These are phyloP conservation scores for Otocyon megalotis DNA, from an alignment of 2,113 vertebrate genomes.

Conservation along the genomic window DNA sequence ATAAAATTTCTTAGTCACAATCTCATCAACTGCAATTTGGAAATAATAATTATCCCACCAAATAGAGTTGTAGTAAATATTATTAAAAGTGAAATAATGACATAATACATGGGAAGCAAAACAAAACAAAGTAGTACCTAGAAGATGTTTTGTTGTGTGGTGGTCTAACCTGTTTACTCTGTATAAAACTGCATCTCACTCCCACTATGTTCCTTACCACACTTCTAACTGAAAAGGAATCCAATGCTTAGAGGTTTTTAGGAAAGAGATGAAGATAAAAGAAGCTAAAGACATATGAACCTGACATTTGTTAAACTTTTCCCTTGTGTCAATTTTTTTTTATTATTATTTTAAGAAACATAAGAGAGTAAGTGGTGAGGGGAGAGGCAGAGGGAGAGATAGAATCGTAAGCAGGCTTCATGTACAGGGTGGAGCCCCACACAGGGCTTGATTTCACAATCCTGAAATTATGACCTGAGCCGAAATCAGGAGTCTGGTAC, in stretches of 20 bases:
- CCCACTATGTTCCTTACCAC: not conserved
- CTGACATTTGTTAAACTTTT: not conserved
- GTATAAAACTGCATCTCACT: not conserved
- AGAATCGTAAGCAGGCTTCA: not conserved
- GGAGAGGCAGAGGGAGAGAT: not conserved
- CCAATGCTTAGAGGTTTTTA: not conserved
- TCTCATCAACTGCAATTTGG: not conserved
- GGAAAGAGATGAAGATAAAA: not conserved
- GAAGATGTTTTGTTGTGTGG: not conserved
- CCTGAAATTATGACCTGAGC: not conserved
- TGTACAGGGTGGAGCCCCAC: not conserved
- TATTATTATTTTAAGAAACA: not conserved
- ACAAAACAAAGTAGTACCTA: not conserved
- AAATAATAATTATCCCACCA: not conserved
- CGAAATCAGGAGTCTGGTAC: not conserved
- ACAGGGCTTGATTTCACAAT: not conserved
- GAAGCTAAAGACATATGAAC: not conserved
- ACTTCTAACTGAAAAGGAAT: not conserved
- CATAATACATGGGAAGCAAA: not conserved
- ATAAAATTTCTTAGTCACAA: not conserved
- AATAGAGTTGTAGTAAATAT: not conserved
- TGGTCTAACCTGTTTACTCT: not conserved
- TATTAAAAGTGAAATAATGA: slow-evolving; percentile 2
- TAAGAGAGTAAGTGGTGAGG: not conserved
- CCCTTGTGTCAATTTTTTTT: not conserved